A percentile compares a stretch with the other conserved stretches of the same genome.
Evolutionary conservation across 2,888 invertebrate genomes (phyloP).

Genomic region (Xanthia icteritia): DNA sequence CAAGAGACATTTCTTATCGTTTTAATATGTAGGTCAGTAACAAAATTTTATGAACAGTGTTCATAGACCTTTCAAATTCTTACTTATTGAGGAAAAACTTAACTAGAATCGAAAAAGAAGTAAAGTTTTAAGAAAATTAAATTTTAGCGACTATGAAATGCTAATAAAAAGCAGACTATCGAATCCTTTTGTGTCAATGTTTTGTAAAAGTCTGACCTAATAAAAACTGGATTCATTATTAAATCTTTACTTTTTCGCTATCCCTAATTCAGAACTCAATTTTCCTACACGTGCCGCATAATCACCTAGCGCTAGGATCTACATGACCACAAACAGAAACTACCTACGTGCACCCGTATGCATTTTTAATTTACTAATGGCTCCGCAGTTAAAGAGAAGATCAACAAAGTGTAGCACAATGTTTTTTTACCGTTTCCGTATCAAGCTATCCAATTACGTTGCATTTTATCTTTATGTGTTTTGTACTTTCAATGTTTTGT

Average conservation of each 20-base stretch:
- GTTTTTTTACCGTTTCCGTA: conserved; percentile 45
- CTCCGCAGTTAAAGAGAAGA: conserved; percentile 45
- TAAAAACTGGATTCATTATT: not conserved
- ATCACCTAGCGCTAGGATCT: not conserved
- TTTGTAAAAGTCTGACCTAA: not conserved
- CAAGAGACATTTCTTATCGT: not conserved
- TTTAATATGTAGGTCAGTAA: not conserved
- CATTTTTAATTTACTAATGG: conserved; percentile 63
- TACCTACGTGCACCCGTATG: conserved; percentile 15
- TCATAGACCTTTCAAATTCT: not conserved
- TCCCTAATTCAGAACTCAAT: not conserved
- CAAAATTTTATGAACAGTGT: too few species aligned
- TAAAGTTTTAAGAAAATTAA: too few species aligned
- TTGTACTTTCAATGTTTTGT: conserved; percentile 27
- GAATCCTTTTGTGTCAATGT: not conserved
- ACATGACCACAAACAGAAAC: conserved; percentile 18
- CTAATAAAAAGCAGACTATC: not conserved
- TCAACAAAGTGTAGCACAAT: conserved; percentile 50
- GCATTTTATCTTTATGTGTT: conserved; percentile 30
- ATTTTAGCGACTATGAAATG: too few species aligned
- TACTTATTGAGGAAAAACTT: not conserved
- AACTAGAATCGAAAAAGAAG: too few species aligned
- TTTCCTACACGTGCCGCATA: not conserved
- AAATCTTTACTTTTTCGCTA: not conserved
- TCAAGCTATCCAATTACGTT: conserved; percentile 50